These are phyloP conservation scores for Synanceia verrucosa DNA, from an alignment of 2,797 vertebrate genomes.

Conservation along the genomic window DNA sequence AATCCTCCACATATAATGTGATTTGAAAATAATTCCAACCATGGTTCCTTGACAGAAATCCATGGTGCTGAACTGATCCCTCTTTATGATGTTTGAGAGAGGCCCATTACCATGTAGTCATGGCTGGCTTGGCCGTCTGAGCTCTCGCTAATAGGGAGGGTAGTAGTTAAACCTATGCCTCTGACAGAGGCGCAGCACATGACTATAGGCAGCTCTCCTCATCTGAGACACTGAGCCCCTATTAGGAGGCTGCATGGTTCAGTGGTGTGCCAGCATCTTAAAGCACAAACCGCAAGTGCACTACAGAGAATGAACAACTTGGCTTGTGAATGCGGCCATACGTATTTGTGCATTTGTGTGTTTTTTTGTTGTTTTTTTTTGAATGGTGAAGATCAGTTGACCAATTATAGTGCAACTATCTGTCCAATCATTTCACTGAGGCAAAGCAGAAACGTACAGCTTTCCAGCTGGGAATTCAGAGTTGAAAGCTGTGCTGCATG, in stretches of 20 bases:
- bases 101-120: slow-evolving; percentile 70
- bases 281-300: slow-evolving; percentile 36
- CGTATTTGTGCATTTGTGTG: slow-evolving; percentile 1
- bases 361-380: background rate
- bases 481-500: slow-evolving; percentile 24
- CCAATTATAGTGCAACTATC: slow-evolving; percentile 34
- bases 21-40: slow-evolving; percentile 60
- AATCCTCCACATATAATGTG: slow-evolving; percentile 47
- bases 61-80: slow-evolving; percentile 65
- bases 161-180: slow-evolving; percentile 59
- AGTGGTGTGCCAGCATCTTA: slow-evolving; percentile 35
- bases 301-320: slow-evolving; percentile 8
- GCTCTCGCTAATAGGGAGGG: slow-evolving; percentile 62
- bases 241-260: slow-evolving; percentile 57
- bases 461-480: slow-evolving; percentile 19
- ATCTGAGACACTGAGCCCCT: slow-evolving; percentile 56
- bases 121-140: slow-evolving; percentile 63
- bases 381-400: slow-evolving; percentile 27
- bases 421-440: slow-evolving; percentile 28
- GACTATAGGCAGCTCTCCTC: slow-evolving; percentile 44
- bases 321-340: background rate
- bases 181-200: slow-evolving; percentile 48
- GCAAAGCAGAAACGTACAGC: slow-evolving; percentile 23
- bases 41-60: slow-evolving; percentile 55
- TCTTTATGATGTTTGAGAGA: slow-evolving; percentile 68